phyloP scores from a whole-genome alignment of 2,113 vertebrate species.

The Pelvicachromis taeniatus region DNA sequence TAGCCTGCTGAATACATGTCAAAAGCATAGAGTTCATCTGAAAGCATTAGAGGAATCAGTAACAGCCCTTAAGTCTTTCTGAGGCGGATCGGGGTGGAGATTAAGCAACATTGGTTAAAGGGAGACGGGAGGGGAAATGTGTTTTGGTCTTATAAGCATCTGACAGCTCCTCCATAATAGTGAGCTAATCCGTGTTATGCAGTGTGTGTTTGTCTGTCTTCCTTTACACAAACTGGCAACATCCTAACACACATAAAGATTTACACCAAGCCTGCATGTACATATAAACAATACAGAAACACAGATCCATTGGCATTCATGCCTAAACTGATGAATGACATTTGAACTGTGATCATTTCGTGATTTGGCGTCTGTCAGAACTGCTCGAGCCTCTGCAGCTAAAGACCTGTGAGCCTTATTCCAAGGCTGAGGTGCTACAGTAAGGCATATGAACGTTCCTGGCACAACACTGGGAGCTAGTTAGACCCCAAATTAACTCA shows the following conservation, averaged over 20 bases:
- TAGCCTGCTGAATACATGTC: constrained; percentile 37
- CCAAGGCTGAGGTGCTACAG: constrained; percentile 1
- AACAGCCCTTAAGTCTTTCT: constrained; percentile 56
- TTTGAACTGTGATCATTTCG: constrained; percentile 29
- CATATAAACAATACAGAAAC: background rate
- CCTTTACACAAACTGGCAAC: constrained; percentile 27
- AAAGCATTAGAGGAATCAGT: constrained; percentile 61
- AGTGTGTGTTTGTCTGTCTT: constrained; percentile 25
- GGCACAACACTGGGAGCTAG: background rate
- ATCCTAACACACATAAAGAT: constrained; percentile 7
- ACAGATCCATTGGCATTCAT: background rate
- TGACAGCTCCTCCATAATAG: constrained; percentile 62
- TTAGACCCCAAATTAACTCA: constrained; percentile 44
- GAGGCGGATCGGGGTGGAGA: constrained; percentile 59
- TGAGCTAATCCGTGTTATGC: constrained; percentile 62
- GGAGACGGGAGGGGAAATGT: constrained; percentile 48
- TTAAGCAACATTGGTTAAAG: constrained; percentile 56
- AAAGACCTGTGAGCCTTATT: background rate
- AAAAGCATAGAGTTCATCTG: constrained; percentile 40
- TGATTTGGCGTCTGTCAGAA: constrained; percentile 43
- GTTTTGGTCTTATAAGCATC: constrained; percentile 60
- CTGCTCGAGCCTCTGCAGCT: background rate
- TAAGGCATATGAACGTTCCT: background rate
- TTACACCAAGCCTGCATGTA: background rate
- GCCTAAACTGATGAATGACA: background rate